Evolutionary conservation across 2,113 vertebrate genomes (phyloP), one percentile per base, ranked within the genome.

Genomic region (Meleagris gallopavo): DNA sequence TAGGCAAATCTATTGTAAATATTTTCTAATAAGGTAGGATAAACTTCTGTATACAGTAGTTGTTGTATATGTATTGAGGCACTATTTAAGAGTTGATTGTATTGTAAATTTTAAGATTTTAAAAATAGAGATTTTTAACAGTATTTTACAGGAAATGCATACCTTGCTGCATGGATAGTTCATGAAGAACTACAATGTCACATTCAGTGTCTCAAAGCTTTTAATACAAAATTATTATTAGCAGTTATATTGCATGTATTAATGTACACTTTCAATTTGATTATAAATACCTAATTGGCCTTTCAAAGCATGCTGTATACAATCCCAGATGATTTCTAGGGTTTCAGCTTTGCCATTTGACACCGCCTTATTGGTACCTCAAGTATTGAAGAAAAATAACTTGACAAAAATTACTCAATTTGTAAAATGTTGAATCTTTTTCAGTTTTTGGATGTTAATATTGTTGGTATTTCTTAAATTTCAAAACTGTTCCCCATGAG

Each of bases 151-250:
- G 95, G 96, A 96, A 98, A 96, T 96, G 96, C 97, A 98, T 98
- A 99, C 98, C 98, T 99, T 98, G 98, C 96, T 98, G 98, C 98
- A 99, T 99, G 99, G 98, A 97, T 98, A 97, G 97, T 94, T 95
- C 94, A 89, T 93, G 93, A 96, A 76, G 78, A 97, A 96, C 64
- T 95, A 89, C 93, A 93, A 91, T 88, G 89, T 97, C 93, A 97
- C 46, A 54, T 79, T 92, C 94, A 86, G 93, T 94, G 97, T 98
- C 96, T 97, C 94, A 93, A 93, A 97, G 83, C 92, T 97, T 79
- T 95, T 97, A 88, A 93, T 95, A 97, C 88, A 95, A 95, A 95
- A 77, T 64, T 92, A 96, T 57, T 96, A 80, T 97, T 96, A 97
- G 89, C 93, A 97, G 97, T 97, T 97, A 95, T 96, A 97, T 91